Evolutionary conservation across 2,113 vertebrate species (phyloP), one percentile per base, ranked within the genome.

Genomic region (Colossoma macropomum): DNA sequence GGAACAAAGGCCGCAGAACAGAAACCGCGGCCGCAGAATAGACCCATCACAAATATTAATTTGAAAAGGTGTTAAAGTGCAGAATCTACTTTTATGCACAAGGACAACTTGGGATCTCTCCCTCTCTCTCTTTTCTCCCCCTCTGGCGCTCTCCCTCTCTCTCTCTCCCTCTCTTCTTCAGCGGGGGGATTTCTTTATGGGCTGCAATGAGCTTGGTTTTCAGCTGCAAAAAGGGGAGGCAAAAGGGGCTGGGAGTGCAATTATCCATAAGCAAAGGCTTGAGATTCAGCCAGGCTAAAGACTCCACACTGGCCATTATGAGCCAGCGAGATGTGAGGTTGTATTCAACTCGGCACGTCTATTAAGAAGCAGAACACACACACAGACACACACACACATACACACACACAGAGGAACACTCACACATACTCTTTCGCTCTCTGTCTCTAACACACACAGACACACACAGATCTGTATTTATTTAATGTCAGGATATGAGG

Each of bases 21-120:
- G 97, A 98, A 98, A 97, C 98, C 81, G 97, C 95, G 89, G 96
- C 95, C 94, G 95, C 96, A 97, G 97, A 99, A 99, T 97, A 97
- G 96, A 96, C 95, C 96, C 97, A 99, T 98, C 97, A 97, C 97
- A 99, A 99, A 99, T 99, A 99, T 99, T 99, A 98, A 99, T 99
- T 98, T 99, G 98, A 99, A 99, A 99, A 99, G 97, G 97, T 99
- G 97, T 99, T 98, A 96, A 97, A 98, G 97, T 97, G 97, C 96
- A 98, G 97, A 98, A 97, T 99, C 96, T 98, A 98, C 98, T 99
- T 99, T 98, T 98, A 98, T 99, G 97, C 96, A 97, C 96, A 99
- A 99, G 97, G 97, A 99, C 97, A 98, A 98, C 96, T 98, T 98
- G 96, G 97, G 96, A 96, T 97, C 97, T 97, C 96, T 96, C 81